A percentile compares a stretch with the other conserved stretches of the same genome.
Evolutionary conservation across 2,888 invertebrate genomes (phyloP).

Genomic region (Gari tellinella): DNA sequence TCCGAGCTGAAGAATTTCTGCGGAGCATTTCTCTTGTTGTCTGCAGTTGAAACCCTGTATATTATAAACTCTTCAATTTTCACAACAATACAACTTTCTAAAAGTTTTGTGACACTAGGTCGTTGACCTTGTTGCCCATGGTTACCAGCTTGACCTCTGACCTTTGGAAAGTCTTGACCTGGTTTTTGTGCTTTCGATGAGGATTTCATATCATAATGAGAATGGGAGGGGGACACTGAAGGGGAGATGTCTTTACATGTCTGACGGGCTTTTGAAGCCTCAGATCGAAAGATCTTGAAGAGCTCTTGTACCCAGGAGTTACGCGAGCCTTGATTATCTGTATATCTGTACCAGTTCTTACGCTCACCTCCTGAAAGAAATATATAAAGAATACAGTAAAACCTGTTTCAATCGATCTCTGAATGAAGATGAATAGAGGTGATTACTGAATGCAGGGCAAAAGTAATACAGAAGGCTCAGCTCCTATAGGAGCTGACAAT

Average conservation of each 20-base stretch:
- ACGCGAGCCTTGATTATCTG: conserved; percentile 88
- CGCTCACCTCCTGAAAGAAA: conserved; percentile 89
- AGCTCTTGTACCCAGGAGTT: conserved; percentile 94
- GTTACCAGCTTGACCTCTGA: conserved; percentile 34
- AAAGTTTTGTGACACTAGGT: conserved; percentile 86
- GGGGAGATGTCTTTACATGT: conserved; percentile 68
- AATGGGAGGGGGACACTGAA: conserved; percentile 63
- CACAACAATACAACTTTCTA: conserved; percentile 96
- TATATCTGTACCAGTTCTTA: conserved; percentile 94
- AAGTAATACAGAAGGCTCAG: no score
- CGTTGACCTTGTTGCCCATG: conserved; percentile 13
- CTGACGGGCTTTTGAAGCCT: conserved; percentile 86
- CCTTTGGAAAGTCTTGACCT: conserved; percentile 6
- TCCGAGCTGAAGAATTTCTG: conserved; percentile 90
- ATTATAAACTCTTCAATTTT: conserved; percentile 96
- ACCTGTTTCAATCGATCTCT: no score
- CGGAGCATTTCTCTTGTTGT: conserved; percentile 86
- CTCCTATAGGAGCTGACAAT: no score
- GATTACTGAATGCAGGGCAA: no score
- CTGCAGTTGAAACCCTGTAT: conserved; percentile 91
- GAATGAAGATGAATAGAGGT: no score
- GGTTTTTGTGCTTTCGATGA: conserved; percentile 14
- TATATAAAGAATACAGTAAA: no score
- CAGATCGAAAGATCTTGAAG: conserved; percentile 91
- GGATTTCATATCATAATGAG: conserved; percentile 31